phyloP scores from a whole-genome alignment of 2,797 vertebrate species.

The Artibeus jamaicensis region DNA sequence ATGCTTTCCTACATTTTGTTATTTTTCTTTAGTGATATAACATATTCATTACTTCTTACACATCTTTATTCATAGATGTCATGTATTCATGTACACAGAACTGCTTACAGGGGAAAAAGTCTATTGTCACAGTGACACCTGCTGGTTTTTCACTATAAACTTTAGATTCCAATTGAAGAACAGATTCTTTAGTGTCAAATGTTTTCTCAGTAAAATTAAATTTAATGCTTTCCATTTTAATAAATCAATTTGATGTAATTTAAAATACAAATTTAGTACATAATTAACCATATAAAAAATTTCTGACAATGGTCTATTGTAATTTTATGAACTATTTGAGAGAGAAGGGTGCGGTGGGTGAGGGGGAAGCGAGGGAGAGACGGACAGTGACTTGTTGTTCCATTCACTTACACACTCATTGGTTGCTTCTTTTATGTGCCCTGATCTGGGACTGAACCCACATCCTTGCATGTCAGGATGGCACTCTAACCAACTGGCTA shows the following conservation, averaged over 20 bases:
- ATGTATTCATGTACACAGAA: neutral
- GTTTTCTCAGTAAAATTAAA: slow-evolving; percentile 24
- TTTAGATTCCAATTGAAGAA: neutral
- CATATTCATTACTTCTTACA: neutral
- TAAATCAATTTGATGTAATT: neutral
- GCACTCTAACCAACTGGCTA: neutral
- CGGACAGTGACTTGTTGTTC: neutral
- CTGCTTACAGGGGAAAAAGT: neutral
- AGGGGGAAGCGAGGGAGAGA: neutral
- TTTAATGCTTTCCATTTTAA: neutral
- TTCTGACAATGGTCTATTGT: neutral
- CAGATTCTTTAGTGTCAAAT: neutral
- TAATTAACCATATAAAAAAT: neutral
- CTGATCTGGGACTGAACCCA: neutral
- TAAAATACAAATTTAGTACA: neutral
- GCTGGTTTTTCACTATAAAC: slow-evolving; percentile 57
- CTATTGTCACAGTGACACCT: slow-evolving; percentile 79
- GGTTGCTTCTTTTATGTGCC: neutral
- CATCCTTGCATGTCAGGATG: neutral
- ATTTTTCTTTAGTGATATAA: neutral
- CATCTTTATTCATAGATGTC: neutral
- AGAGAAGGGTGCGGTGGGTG: no score
- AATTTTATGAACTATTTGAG: neutral
- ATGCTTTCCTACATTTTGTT: neutral
- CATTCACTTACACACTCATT: neutral